These are phyloP conservation scores for Calliopum simillimum DNA, from an alignment of 2,888 invertebrate species.

Conservation along the genomic window DNA sequence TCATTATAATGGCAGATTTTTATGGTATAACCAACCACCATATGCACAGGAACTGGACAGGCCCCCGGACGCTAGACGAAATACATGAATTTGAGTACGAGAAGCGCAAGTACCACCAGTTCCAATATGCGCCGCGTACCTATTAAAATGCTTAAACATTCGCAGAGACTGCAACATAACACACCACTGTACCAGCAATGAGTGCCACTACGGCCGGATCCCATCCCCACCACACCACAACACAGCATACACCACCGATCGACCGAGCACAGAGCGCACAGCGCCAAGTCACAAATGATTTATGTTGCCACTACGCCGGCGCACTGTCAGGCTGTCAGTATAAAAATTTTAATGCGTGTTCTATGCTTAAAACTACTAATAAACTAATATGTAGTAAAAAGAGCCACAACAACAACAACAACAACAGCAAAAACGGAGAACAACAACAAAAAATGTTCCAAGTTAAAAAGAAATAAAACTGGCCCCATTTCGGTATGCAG, in stretches of 20 bases:
- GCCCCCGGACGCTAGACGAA: background rate
- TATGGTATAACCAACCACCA: conserved; percentile 21
- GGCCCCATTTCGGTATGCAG: background rate
- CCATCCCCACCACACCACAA: background rate
- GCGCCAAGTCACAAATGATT: conserved; percentile 54
- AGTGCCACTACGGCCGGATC: background rate
- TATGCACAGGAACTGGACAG: conserved; percentile 13
- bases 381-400: conserved; percentile 43
- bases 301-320: conserved; percentile 63
- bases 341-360: conserved; percentile 46
- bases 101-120: background rate
- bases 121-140: background rate
- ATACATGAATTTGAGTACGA: background rate
- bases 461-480: background rate
- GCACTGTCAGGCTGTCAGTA: conserved; percentile 48
- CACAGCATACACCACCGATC: background rate
- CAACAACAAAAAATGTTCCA: background rate
- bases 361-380: conserved; percentile 48
- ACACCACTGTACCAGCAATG: background rate
- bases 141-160: conserved; percentile 21
- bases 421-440: conserved; percentile 17
- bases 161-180: background rate
- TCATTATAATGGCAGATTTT: conserved; percentile 35
- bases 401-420: too few relatives aligned
- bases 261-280: background rate